Evolutionary conservation across 1,140 invertebrate genomes (phyloP).

Genomic region (Mycetomoellerius zeteki): DNA sequence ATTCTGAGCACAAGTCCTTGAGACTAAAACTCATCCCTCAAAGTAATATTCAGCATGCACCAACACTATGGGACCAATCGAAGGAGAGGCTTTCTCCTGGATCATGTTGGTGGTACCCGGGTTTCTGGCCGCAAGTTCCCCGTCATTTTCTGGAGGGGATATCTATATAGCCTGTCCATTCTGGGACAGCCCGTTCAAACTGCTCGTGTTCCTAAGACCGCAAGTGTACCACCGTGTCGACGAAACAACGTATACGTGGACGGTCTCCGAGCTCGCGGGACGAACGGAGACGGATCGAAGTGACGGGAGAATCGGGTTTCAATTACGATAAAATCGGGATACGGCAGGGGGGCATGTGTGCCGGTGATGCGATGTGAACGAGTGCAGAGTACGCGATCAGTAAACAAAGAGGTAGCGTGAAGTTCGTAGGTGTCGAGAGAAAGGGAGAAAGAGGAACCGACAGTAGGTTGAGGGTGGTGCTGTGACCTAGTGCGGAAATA

Average conservation of each 20-base stretch:
- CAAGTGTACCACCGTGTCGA: slow-evolving; percentile 66
- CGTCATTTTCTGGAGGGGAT: slow-evolving; percentile 80
- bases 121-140: slow-evolving; percentile 73
- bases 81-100: slow-evolving; percentile 82
- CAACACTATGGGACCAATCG: slow-evolving; percentile 70
- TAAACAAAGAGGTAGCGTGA: slow-evolving; percentile 58
- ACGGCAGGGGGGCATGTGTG: slow-evolving; percentile 70
- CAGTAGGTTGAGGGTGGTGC: slow-evolving; percentile 47
- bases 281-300: background rate
- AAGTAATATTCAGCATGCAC: background rate
- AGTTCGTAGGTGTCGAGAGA: slow-evolving; percentile 20
- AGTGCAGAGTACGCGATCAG: slow-evolving; percentile 72
- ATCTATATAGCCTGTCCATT: slow-evolving; percentile 83
- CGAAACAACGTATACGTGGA: slow-evolving; percentile 10
- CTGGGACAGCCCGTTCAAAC: slow-evolving; percentile 82
- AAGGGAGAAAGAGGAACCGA: slow-evolving; percentile 25
- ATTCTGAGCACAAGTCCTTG: background rate
- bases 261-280: background rate
- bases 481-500: slow-evolving; percentile 43
- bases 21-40: background rate
- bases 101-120: slow-evolving; percentile 67
- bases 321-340: slow-evolving; percentile 18
- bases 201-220: slow-evolving; percentile 78
- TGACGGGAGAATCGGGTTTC: slow-evolving; percentile 9
- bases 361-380: slow-evolving; percentile 80